Percentiles rank a stretch among this genome's conserved stretches.
Evolutionary conservation across 2,113 vertebrate species (phyloP).

Genomic region (Epinephelus moara): DNA sequence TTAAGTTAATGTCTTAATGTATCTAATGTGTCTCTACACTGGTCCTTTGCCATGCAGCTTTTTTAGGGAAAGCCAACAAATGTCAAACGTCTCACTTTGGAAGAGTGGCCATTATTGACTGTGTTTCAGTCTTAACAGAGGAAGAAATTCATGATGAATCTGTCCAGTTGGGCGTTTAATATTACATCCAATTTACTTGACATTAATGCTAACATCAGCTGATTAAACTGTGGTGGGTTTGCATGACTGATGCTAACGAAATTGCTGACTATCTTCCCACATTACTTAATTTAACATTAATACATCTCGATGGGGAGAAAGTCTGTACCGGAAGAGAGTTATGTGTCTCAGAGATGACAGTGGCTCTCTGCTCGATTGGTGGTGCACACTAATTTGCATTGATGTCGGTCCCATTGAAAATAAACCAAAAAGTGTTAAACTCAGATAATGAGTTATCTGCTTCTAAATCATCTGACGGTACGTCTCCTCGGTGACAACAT

Average conservation of each 20-base stretch:
- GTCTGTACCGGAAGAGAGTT: neutral
- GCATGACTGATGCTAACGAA: neutral
- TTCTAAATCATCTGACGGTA: neutral
- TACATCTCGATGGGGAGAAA: neutral
- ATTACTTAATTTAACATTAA: neutral
- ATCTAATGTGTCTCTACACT: neutral
- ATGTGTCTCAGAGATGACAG: neutral
- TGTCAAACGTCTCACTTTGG: neutral
- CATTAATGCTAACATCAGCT: neutral
- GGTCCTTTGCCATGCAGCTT: neutral
- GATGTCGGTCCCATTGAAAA: neutral
- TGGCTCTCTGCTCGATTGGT: neutral
- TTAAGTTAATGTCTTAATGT: neutral
- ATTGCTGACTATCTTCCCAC: conserved; percentile 1
- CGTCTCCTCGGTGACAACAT: neutral
- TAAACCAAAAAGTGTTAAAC: neutral
- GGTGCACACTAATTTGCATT: neutral
- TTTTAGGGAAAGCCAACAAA: neutral
- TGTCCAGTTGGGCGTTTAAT: neutral
- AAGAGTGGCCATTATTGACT: neutral
- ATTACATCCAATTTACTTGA: neutral
- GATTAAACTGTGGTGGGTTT: neutral
- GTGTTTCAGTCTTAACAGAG: neutral
- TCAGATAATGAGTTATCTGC: neutral
- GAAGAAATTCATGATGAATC: neutral